Evolutionary conservation across 2,888 invertebrate genomes (phyloP).

Genomic region (Operophtera brumata): DNA sequence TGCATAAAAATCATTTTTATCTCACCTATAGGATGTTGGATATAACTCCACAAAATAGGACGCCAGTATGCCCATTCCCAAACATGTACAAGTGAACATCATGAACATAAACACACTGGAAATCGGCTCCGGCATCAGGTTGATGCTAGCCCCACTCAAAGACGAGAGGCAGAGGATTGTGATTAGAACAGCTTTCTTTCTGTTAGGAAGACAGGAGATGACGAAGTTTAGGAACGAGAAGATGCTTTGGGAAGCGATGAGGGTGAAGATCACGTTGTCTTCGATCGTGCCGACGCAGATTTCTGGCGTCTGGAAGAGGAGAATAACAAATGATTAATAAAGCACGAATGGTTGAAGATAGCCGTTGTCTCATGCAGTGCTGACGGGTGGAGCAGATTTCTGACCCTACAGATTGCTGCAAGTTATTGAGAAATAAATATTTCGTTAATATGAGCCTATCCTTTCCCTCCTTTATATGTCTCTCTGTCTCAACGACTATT

Average conservation of each 20-base stretch:
- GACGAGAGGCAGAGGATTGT: conserved; percentile 75
- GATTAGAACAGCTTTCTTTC: conserved; percentile 76
- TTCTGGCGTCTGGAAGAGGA: conserved; percentile 53
- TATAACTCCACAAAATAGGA: conserved; percentile 72
- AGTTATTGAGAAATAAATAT: too few species aligned
- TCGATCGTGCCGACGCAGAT: conserved; percentile 79
- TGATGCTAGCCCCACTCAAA: conserved; percentile 70
- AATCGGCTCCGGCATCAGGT: conserved; percentile 64
- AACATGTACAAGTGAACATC: conserved; percentile 66
- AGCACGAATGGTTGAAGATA: too few species aligned
- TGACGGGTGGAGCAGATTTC: background rate
- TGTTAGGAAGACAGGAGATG: conserved; percentile 76
- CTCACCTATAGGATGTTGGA: conserved; percentile 69
- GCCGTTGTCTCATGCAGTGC: too few species aligned
- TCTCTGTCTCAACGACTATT: too few species aligned
- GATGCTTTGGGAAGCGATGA: conserved; percentile 83
- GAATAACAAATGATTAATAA: background rate
- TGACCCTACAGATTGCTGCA: background rate
- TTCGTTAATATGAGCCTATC: too few species aligned
- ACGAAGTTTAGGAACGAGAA: conserved; percentile 83
- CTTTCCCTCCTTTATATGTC: too few species aligned
- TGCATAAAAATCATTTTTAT: background rate
- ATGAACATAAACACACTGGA: conserved; percentile 68
- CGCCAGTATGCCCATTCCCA: conserved; percentile 71
- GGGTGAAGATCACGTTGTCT: conserved; percentile 81